Percentiles rank a stretch among this genome's conserved stretches.
Evolutionary conservation across 2,888 invertebrate species (phyloP).

Genomic region (Ramazzottius varieornatus): DNA sequence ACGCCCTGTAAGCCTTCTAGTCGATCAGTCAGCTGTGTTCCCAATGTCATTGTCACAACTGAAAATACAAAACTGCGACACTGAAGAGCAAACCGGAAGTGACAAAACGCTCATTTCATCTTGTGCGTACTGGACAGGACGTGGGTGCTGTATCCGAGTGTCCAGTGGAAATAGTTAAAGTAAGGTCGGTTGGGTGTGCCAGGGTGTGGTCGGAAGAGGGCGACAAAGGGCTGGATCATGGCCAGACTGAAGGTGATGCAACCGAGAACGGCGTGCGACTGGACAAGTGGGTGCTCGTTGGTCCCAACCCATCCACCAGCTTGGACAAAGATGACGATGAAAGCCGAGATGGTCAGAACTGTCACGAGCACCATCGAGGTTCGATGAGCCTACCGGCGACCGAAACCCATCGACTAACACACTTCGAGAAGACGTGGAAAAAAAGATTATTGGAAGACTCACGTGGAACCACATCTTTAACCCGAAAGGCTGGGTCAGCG

Average conservation of each 20-base stretch:
- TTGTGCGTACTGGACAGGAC: background rate
- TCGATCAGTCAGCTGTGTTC: too few relatives aligned
- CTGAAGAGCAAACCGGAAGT: too few relatives aligned
- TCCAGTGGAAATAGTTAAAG: background rate
- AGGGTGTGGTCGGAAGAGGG: background rate
- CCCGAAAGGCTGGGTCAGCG: background rate
- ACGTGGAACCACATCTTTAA: background rate
- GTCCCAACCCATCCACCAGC: background rate
- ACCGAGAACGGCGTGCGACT: background rate
- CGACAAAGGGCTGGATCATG: background rate
- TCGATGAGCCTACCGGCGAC: constrained; percentile 44
- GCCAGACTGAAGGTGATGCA: background rate
- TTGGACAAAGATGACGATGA: background rate
- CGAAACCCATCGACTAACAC: constrained; percentile 5
- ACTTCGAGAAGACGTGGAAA: background rate
- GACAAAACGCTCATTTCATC: too few relatives aligned
- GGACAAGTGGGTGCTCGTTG: too few relatives aligned
- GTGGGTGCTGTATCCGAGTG: background rate
- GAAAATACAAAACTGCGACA: too few relatives aligned
- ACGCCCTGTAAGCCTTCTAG: too few relatives aligned
- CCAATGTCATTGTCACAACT: too few relatives aligned
- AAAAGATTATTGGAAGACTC: background rate
- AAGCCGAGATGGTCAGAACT: background rate
- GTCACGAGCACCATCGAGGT: constrained; percentile 41
- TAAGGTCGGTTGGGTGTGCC: background rate